Conservation (phyloP, 2,888 invertebrate genomes). For the Tachina fera region DNA sequence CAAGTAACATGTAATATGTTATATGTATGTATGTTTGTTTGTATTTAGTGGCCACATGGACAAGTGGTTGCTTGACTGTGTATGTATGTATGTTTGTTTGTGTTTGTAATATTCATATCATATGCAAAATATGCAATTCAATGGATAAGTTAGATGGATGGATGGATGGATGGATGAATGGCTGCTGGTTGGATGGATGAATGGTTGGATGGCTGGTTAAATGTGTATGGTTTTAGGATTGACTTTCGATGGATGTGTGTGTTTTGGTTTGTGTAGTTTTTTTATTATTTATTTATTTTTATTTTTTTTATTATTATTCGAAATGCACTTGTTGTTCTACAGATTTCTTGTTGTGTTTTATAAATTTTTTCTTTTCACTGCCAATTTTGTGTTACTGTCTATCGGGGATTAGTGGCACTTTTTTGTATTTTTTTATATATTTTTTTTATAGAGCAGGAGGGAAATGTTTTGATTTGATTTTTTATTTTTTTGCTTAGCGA, state of each 20-base stretch:
- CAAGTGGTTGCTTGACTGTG: slow-evolving; percentile 17
- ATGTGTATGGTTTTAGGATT: slow-evolving; percentile 50
- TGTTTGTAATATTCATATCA: slow-evolving; percentile 60
- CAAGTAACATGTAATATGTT: slow-evolving; percentile 9
- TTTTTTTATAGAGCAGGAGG: slow-evolving; percentile 31
- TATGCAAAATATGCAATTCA: slow-evolving; percentile 67
- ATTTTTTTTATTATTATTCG: slow-evolving; percentile 5
- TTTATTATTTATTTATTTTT: not conserved
- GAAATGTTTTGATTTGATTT: not conserved
- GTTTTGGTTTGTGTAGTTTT: slow-evolving; percentile 31
- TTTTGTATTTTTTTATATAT: not conserved
- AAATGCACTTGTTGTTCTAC: slow-evolving; percentile 61
- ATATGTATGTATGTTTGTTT: slow-evolving; percentile 12
- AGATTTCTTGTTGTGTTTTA: slow-evolving; percentile 41
- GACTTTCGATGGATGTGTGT: slow-evolving; percentile 44
- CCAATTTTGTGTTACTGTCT: slow-evolving; percentile 32
- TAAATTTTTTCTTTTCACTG: slow-evolving; percentile 26
- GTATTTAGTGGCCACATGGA: slow-evolving; percentile 31
- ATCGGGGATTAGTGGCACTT: slow-evolving; percentile 38
- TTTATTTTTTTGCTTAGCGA: slow-evolving; percentile 55
- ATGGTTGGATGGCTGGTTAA: slow-evolving; percentile 48
- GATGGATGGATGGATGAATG: slow-evolving; percentile 41
- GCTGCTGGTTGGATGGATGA: slow-evolving; percentile 37
- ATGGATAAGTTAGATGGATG: slow-evolving; percentile 48
- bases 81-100: slow-evolving; percentile 15